Evolutionary conservation across 2,888 invertebrate genomes (phyloP).

Genomic region (Xestia c-nigrum): DNA sequence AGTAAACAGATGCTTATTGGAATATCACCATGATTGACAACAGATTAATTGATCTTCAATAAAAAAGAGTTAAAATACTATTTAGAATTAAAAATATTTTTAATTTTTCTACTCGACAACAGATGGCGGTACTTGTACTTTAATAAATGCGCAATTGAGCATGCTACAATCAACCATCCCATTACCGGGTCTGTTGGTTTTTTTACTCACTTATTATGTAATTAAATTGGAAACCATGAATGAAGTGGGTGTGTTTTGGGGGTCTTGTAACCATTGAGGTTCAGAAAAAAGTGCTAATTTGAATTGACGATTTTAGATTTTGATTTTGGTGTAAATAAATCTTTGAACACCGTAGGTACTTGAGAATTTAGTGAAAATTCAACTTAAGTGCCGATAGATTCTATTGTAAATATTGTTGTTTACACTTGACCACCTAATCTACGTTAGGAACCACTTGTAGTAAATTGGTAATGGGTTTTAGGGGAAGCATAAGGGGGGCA

Average conservation of each 20-base stretch:
- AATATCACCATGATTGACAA: no score
- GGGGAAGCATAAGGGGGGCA: not conserved
- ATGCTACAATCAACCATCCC: not conserved
- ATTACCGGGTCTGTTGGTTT: no score
- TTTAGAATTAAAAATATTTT: not conserved
- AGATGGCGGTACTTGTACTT: conserved; percentile 63
- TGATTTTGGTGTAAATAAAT: not conserved
- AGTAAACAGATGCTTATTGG: not conserved
- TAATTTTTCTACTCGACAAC: conserved; percentile 56
- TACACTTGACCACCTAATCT: conserved; percentile 9
- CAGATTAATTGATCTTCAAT: not conserved
- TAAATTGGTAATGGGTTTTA: not conserved
- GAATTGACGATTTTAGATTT: no score
- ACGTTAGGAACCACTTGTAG: conserved; percentile 7
- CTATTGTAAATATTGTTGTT: conserved; percentile 10
- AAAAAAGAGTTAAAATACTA: not conserved
- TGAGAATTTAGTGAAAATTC: conserved; percentile 3
- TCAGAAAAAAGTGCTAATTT: no score
- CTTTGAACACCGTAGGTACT: not conserved
- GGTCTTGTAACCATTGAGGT: no score
- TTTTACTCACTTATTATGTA: not conserved
- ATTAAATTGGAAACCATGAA: not conserved
- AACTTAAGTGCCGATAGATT: not conserved
- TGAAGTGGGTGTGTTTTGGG: not conserved
- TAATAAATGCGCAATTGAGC: not conserved